Conservation (phyloP, 2,888 invertebrate genomes). For the Cephus rjabovi region DNA sequence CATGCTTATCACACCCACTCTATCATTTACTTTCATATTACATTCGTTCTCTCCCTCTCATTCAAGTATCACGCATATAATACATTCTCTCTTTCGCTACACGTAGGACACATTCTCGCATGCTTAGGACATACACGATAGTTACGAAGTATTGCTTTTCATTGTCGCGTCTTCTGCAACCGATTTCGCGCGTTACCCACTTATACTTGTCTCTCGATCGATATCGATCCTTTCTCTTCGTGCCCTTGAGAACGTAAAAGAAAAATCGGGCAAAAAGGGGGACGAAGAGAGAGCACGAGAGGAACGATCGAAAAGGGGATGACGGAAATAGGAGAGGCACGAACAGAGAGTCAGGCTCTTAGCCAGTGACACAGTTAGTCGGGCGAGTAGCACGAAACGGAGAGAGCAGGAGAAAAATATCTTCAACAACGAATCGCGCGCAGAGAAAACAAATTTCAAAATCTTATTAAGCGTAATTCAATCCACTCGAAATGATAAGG, state of each 20-base stretch:
- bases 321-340: background rate
- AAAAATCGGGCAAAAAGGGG: background rate
- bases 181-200: background rate
- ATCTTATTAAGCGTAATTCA: background rate
- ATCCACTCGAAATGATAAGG: background rate
- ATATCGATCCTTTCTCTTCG: background rate
- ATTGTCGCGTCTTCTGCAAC: slow-evolving; percentile 67
- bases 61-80: slow-evolving; percentile 9
- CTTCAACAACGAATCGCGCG: no score
- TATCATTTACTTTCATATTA: slow-evolving; percentile 20
- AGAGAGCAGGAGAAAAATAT: background rate
- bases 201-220: background rate
- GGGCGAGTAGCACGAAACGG: background rate
- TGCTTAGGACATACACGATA: slow-evolving; percentile 50
- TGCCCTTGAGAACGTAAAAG: background rate
- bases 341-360: background rate
- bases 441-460: background rate
- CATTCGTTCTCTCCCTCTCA: slow-evolving; percentile 22
- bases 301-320: background rate
- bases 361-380: background rate
- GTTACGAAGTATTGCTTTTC: slow-evolving; percentile 83
- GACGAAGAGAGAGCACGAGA: background rate
- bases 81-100: slow-evolving; percentile 32
- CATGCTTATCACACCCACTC: slow-evolving; percentile 22
- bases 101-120: slow-evolving; percentile 15